Evolutionary conservation across 2,113 vertebrate genomes (phyloP).

Genomic region (Etia nguti): DNA sequence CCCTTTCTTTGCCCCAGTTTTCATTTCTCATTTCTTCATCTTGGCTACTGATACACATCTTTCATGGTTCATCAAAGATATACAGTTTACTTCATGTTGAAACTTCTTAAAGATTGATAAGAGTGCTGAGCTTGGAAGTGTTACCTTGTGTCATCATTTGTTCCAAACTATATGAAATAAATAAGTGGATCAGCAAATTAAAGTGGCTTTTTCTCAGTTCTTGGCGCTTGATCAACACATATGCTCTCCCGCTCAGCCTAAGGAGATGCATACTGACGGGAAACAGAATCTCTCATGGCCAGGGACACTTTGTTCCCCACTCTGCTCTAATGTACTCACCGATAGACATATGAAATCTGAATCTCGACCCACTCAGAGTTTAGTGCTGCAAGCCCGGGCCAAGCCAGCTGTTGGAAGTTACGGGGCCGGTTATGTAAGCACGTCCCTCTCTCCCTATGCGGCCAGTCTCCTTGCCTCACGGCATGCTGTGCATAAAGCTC

Average conservation of each 20-base stretch:
- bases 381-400: slow-evolving; percentile 2
- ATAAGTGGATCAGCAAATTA: slow-evolving; percentile 4
- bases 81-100: slow-evolving; percentile 3
- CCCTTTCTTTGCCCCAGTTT: neutral
- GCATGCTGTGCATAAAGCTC: slow-evolving; percentile 24
- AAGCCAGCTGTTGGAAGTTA: slow-evolving; percentile 48
- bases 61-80: neutral
- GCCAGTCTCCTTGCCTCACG: slow-evolving; percentile 3
- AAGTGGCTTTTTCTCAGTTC: neutral
- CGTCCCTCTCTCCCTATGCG: slow-evolving; percentile 16
- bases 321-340: slow-evolving; percentile 3
- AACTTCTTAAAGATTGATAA: neutral
- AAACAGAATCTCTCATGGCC: slow-evolving; percentile 20
- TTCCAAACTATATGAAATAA: slow-evolving; percentile 22
- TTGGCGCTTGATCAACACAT: slow-evolving; percentile 31
- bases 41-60: neutral
- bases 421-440: slow-evolving; percentile 40
- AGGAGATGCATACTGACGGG: slow-evolving; percentile 20
- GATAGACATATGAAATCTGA: slow-evolving; percentile 41
- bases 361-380: slow-evolving; percentile 17
- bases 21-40: neutral
- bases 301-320: slow-evolving; percentile 33
- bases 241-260: slow-evolving; percentile 11
- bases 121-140: neutral
- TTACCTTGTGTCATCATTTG: neutral